Conservation (phyloP, 2,797 vertebrate species). For the Taeniopygia guttata region DNA sequence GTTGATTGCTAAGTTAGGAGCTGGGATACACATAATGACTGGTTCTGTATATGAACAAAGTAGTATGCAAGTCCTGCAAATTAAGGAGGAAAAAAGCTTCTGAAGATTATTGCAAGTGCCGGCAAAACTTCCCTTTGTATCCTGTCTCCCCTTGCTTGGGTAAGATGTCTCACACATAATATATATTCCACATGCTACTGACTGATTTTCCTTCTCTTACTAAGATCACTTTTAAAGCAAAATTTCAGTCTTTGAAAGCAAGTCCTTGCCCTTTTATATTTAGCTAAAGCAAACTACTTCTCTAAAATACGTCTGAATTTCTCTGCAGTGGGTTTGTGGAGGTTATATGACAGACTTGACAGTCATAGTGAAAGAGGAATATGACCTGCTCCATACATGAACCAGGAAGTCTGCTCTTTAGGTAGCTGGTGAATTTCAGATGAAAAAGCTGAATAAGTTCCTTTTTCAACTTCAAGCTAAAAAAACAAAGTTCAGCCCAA, state of each 20-base stretch:
- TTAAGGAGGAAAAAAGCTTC: not conserved
- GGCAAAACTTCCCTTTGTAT: not conserved
- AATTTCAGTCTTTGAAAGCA: constrained; percentile 20
- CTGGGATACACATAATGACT: not conserved
- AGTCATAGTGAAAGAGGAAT: constrained; percentile 65
- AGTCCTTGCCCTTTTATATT: not conserved
- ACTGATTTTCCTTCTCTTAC: constrained; percentile 51
- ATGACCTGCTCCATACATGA: constrained; percentile 38
- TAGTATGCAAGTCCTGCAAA: not conserved
- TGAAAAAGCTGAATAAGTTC: constrained; percentile 38
- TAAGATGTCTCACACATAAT: not conserved
- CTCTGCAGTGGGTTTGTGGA: constrained; percentile 42
- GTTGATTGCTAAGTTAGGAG: not conserved
- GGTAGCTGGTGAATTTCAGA: constrained; percentile 34
- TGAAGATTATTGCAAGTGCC: not conserved
- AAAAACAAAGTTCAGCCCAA: not conserved
- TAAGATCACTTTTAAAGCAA: constrained; percentile 34
- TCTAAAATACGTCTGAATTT: constrained; percentile 52
- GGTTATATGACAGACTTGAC: not conserved
- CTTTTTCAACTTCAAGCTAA: constrained; percentile 43
- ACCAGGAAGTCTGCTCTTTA: constrained; percentile 47
- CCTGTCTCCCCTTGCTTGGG: not conserved
- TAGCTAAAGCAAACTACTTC: constrained; percentile 25
- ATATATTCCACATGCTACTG: not conserved
- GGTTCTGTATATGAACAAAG: not conserved